Evolutionary conservation across 2,797 vertebrate genomes (phyloP), one percentile per base, ranked within the genome.

Genomic region (Geotrypetes seraphini): DNA sequence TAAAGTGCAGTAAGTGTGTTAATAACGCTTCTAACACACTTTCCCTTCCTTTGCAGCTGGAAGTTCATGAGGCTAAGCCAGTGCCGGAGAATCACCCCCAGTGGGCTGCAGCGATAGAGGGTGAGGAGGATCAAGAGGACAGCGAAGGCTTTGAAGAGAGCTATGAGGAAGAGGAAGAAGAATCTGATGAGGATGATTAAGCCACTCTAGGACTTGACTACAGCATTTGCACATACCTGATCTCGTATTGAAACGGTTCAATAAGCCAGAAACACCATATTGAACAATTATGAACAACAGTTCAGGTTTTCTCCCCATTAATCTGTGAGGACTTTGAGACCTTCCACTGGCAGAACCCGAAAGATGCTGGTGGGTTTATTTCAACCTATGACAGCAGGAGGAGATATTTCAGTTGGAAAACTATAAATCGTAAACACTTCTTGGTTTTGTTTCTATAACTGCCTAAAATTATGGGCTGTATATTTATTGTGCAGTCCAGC

Each of bases 141-240:
- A 99, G 94, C 1, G 96, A 99, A 20, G 92, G 92, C 59, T 97
- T 99, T 47, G 96, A 99, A 81, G 96, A 99, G 47, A 97, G 94
- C 12, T 96, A 96, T 53, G 94, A 97, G 15, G 94, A 96, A 3
- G 95, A 99, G 1, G 93, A 97, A 39, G 94, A 97, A 33, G 90
- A 97, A 31, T n/a, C n/a, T n/a, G 83, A 87, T 2, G 81, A 84
- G 7, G 82, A 83, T 6, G 79, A 80, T 66, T 85, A 73, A 76
- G 7, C 14, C 19, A 11, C 19, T 31, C 48, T 59, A 2, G 49
- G 45, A 51, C 56, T 31, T 50, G 60, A 66, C 57, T 73, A 50
- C 43, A 38, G 3, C 53, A 35, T 48, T 62, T 67, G 54, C 69
- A 69, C 53, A 67, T 34, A 40, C 27, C 25, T 65, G 45, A 62